Percentiles rank a stretch among this genome's conserved stretches.
Evolutionary conservation across 2,113 vertebrate species (phyloP).

Genomic region (Engystomops pustulosus): DNA sequence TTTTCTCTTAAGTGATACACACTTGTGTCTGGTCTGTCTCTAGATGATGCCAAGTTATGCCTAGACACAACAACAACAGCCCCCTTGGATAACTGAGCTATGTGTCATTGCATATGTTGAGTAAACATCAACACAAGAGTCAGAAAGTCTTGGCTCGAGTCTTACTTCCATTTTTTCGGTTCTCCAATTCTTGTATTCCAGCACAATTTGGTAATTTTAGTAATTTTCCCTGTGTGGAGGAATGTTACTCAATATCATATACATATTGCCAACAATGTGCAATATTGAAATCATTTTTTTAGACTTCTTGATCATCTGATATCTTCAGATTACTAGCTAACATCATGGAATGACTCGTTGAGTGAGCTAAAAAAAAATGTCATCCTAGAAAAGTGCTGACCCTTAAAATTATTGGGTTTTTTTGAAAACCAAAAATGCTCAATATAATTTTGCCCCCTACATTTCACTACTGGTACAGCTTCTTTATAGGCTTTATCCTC

Average conservation of each 20-base stretch:
- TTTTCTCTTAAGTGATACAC: conserved; percentile 17
- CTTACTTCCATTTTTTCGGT: neutral
- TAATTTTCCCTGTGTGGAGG: neutral
- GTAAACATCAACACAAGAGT: neutral
- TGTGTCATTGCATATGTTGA: neutral
- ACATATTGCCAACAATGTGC: neutral
- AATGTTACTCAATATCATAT: neutral
- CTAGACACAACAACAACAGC: conserved; percentile 8
- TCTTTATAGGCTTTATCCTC: no score
- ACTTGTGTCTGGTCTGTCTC: conserved; percentile 18
- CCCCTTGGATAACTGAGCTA: neutral
- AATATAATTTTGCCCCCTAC: no score
- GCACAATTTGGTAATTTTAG: neutral
- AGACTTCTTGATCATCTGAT: neutral
- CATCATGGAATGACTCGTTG: neutral
- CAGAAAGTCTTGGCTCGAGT: conserved; percentile 4
- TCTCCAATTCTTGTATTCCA: neutral
- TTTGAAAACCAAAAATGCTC: no score
- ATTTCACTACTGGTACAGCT: no score
- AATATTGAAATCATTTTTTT: neutral
- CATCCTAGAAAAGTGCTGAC: neutral
- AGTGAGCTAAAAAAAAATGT: no score
- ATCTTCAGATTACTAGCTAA: neutral
- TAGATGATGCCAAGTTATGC: neutral
- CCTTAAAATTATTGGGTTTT: neutral